Evolutionary conservation across 2,888 invertebrate genomes (phyloP).

Genomic region (Mamestra brassicae): DNA sequence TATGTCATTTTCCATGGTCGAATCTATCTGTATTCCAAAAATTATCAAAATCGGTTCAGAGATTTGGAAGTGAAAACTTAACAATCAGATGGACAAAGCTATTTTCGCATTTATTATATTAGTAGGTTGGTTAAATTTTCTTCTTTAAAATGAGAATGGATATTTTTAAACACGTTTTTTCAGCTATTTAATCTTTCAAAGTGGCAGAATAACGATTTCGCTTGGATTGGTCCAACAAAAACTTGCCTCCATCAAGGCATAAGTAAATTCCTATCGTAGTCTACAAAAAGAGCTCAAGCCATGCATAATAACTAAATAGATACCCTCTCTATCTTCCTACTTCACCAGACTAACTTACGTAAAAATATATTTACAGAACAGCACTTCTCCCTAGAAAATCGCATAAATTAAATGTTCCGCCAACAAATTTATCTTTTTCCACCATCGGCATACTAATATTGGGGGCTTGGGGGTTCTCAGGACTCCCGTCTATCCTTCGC

Average conservation of each 20-base stretch:
- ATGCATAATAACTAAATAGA: constrained; percentile 31
- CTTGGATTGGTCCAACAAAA: background rate
- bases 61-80: too few species aligned
- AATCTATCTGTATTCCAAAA: too few species aligned
- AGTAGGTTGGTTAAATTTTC: too few species aligned
- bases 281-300: constrained; percentile 36
- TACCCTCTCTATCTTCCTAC: constrained; percentile 17
- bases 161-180: background rate
- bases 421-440: constrained; percentile 89
- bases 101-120: too few species aligned
- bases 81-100: too few species aligned
- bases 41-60: too few species aligned
- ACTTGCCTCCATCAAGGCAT: background rate
- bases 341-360: constrained; percentile 50
- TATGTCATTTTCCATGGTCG: too few species aligned
- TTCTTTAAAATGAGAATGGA: too few species aligned
- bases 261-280: background rate
- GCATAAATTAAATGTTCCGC: constrained; percentile 88
- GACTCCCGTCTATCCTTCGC: constrained; percentile 78
- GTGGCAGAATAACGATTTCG: background rate
- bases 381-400: constrained; percentile 78
- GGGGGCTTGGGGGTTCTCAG: constrained; percentile 54
- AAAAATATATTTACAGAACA: constrained; percentile 70
- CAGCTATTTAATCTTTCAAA: background rate
- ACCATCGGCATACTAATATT: constrained; percentile 89